Evolutionary conservation across 2,113 vertebrate species (phyloP), one percentile per base, ranked within the genome.

Genomic region (Pelusios castaneus): DNA sequence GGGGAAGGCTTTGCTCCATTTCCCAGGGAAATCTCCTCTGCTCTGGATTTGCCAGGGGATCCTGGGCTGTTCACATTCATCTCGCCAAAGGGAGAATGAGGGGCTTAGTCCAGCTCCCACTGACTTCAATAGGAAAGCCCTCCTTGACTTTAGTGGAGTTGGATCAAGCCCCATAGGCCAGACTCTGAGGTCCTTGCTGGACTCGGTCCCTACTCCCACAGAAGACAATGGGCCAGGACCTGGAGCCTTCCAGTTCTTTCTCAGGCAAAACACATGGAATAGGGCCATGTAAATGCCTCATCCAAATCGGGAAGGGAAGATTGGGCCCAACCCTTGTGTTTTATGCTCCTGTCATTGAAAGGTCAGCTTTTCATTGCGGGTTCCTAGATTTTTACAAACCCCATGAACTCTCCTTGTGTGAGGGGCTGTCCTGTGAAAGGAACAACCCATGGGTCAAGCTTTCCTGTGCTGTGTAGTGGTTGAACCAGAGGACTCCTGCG

Each of bases 401-500:
- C 38, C 38, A 27, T 43, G 70, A 41, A 41, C 24, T 43, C 22
- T 45, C 13, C 73, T 14, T 43, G 25, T 8, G 22, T 45, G 14
- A 45, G 73, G 24, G 24, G 41, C 73, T 76, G 22, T 24, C 38
- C 38, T 10, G 63, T 38, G 63, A 75, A 5, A 43, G 41, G 73
- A 3, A 45, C 73, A 75, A 4, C 41, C 43, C 73, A 29, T 6
- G 41, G 41, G 16, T 14, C 13, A 3, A 52, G 51, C 51, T 52
- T 14, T 52, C 51, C 13, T 73, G 3, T 3, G 38, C 70, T n/a
- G 10, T 41, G 24, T 25, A 41, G 70, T 13, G 70, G 70, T 24
- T 21, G 70, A 75, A 41, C n/a, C 19, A 11, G 70, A 75, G 70
- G 70, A 41, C 31, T 58, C 17, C 0, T 0, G 2, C 21, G 12